These are phyloP conservation scores for Drosophila dives DNA, from an alignment of 2,888 invertebrate species.

Conservation along the genomic window DNA sequence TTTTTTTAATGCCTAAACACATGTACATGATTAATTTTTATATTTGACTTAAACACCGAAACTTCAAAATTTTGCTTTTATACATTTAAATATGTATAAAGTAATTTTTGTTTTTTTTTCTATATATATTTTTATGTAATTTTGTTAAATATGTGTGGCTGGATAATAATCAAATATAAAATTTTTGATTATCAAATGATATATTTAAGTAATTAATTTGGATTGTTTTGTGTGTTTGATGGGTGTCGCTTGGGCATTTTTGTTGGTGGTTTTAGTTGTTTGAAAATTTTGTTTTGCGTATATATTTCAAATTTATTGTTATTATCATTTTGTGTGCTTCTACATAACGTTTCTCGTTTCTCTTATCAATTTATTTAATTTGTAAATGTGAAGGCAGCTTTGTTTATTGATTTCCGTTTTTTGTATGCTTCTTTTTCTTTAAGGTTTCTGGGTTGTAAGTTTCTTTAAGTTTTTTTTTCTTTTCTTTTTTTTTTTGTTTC, in stretches of 20 bases:
- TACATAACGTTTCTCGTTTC: conserved; percentile 64
- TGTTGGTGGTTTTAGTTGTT: conserved; percentile 49
- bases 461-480: conserved; percentile 50
- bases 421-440: conserved; percentile 64
- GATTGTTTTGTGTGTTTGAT: conserved; percentile 25
- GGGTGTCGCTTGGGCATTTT: conserved; percentile 23
- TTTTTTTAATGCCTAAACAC: conserved; percentile 60
- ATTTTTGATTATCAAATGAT: conserved; percentile 17
- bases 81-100: conserved; percentile 22
- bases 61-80: conserved; percentile 59
- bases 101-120: conserved; percentile 13
- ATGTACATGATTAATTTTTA: conserved; percentile 36
- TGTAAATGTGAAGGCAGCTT: conserved; percentile 84
- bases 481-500: conserved; percentile 10
- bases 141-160: conserved; percentile 22
- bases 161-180: conserved; percentile 10
- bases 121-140: conserved; percentile 33
- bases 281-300: conserved; percentile 50
- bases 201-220: conserved; percentile 8
- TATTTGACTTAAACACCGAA: conserved; percentile 65
- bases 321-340: conserved; percentile 79
- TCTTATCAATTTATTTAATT: conserved; percentile 77
- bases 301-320: conserved; percentile 46
- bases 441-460: conserved; percentile 54
- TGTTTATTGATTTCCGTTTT: conserved; percentile 84